These are phyloP conservation scores for Drosophila serrata DNA, from an alignment of 1,140 invertebrate genomes.

Conservation along the genomic window DNA sequence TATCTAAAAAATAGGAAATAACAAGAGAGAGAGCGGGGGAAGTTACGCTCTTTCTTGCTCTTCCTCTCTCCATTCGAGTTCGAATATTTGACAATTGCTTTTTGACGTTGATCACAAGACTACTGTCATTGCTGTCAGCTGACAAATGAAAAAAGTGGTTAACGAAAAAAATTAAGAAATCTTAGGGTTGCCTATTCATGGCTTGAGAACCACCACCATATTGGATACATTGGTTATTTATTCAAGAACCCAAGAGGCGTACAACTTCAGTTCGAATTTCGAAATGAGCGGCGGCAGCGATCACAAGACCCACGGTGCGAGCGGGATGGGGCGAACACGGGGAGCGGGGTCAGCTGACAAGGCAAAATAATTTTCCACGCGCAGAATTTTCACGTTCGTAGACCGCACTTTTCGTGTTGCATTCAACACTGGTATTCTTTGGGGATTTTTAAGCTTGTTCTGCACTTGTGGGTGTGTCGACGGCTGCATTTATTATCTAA, in stretches of 20 bases:
- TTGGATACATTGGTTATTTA: slow-evolving; percentile 46
- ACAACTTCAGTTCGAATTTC: slow-evolving; percentile 21
- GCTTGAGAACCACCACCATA: slow-evolving; percentile 58
- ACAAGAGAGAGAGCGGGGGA: slow-evolving; percentile 17
- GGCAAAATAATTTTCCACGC: slow-evolving; percentile 57
- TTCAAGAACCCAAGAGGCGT: background rate
- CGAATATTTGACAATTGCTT: slow-evolving; percentile 77
- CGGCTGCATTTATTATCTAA: slow-evolving; percentile 69
- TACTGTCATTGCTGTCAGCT: slow-evolving; percentile 78
- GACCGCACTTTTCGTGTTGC: slow-evolving; percentile 47
- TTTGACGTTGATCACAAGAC: slow-evolving; percentile 79
- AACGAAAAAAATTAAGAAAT: slow-evolving; percentile 16
- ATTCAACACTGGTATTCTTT: background rate
- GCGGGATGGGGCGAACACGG: slow-evolving; percentile 24
- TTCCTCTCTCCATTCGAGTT: slow-evolving; percentile 60
- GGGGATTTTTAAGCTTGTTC: background rate
- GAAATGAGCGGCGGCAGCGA: slow-evolving; percentile 33
- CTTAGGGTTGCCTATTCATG: background rate
- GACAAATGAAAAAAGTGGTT: slow-evolving; percentile 65
- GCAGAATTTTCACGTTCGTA: slow-evolving; percentile 32
- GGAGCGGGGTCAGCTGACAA: slow-evolving; percentile 73
- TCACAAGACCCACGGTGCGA: slow-evolving; percentile 63
- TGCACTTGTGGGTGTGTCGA: background rate
- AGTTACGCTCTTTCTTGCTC: slow-evolving; percentile 27
- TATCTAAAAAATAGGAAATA: slow-evolving; percentile 17